Base-by-base conservation (phyloP, 2,113 vertebrate genomes). In the Gymnocephalus cernua region DNA sequence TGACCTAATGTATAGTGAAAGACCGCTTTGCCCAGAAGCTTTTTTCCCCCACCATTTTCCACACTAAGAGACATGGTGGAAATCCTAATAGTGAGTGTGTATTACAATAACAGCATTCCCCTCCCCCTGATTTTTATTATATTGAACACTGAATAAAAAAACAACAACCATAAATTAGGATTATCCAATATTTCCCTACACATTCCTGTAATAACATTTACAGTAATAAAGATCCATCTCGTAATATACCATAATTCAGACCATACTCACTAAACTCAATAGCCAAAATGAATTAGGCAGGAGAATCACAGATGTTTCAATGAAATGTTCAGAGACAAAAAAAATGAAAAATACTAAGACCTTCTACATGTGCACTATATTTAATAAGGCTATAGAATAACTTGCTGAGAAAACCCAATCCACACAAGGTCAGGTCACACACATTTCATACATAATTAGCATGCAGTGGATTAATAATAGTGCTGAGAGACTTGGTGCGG, bases 371-470 rank as follows among this genome's bases (percentile, higher is more conserved):
- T 83, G 86, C 82, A 67, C 54, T 18, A 18, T 50, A 32, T 48
- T 8, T 23, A 48, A 57, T 72, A 56, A 56, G 47, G 61, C 66
- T 25, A 27, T n/a, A 62, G 16, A 86, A 79, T 29, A 77, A 80
- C 63, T 68, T 3, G 11, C 56, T 64, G 64, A 84, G 79, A 79
- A 84, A 83, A 87, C 76, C 79, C 67, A 76, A 80, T 68, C 64
- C 27, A 32, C 29, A 62, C 90, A 90, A 91, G 87, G 86, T 87
- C 88, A 86, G 59, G 16, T 73, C 70, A 56, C 79, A 63, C 66
- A 85, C 74, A 25, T 63, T 85, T 88, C 77, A 80, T 87, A 85
- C 58, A 72, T 85, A 90, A 91, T 91, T 89, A 90, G 89, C 27
- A 29, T 41, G 78, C 32, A 4, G 65, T 50, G 80, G 79, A 91